Conservation (phyloP, 2,888 invertebrate species). For the Hydroisotoma schaefferi region DNA sequence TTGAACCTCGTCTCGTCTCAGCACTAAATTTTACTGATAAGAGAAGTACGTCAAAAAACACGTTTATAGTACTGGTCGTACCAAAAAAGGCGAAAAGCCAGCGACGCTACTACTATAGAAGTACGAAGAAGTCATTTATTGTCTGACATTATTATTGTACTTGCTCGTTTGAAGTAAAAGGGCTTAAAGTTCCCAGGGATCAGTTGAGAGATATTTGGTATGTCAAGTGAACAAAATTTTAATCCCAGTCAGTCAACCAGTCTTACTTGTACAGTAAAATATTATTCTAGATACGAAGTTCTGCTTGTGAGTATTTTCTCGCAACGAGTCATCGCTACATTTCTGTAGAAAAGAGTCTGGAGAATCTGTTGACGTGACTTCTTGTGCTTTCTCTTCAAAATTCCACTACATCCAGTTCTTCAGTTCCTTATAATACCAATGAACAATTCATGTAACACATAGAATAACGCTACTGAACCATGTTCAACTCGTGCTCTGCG, state of each 20-base stretch:
- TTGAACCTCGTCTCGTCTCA: too few relatives aligned
- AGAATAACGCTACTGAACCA: too few relatives aligned
- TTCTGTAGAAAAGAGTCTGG: not conserved
- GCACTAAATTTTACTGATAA: not conserved
- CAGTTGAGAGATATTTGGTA: not conserved
- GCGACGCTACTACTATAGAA: not conserved
- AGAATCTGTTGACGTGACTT: not conserved
- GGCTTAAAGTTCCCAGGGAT: not conserved
- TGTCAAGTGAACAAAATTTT: too few relatives aligned
- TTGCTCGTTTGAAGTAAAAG: not conserved
- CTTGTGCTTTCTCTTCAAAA: not conserved
- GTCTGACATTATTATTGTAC: slow-evolving; percentile 1
- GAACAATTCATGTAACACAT: not conserved
- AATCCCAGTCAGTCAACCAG: not conserved
- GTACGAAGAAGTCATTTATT: slow-evolving; percentile 1
- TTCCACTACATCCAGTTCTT: not conserved
- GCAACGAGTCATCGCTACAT: not conserved
- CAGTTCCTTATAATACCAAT: not conserved
- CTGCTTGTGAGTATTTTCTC: not conserved
- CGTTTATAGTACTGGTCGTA: not conserved
- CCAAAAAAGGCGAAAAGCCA: not conserved
- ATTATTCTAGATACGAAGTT: not conserved
- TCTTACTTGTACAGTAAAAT: not conserved
- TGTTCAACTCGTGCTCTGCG: too few relatives aligned
- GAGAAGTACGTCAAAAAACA: not conserved